Conservation (phyloP, 2,113 vertebrate species). For the Myotis brandtii region DNA sequence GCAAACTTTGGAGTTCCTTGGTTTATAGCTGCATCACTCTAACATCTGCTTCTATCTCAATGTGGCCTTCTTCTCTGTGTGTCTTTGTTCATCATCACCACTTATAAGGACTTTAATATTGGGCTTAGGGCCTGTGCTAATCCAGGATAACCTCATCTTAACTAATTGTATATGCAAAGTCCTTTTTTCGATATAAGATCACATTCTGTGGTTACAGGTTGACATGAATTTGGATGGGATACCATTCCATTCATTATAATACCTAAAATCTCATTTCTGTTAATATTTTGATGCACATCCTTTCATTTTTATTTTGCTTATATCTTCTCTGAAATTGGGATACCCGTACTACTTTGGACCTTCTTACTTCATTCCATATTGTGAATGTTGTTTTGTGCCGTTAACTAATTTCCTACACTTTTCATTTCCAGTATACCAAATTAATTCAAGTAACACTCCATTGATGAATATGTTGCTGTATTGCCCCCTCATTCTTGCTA, state of each 20-base stretch:
- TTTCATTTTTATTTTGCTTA: conserved; percentile 26
- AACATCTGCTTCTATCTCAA: neutral
- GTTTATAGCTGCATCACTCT: neutral
- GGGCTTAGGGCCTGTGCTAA: neutral
- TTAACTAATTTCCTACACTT: neutral
- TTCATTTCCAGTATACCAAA: neutral
- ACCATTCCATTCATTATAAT: neutral
- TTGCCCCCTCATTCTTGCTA: neutral
- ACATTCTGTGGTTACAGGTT: neutral
- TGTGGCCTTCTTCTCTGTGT: neutral
- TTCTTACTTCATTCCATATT: neutral
- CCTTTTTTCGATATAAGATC: neutral
- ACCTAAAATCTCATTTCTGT: neutral
- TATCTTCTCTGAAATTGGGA: neutral
- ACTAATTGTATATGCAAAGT: neutral
- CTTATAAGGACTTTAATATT: neutral
- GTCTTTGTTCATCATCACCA: neutral
- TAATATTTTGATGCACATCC: neutral
- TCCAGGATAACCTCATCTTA: neutral
- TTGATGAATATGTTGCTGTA: neutral
- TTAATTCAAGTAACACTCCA: neutral
- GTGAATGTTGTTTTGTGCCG: neutral
- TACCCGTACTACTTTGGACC: neutral
- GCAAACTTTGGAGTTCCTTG: neutral
- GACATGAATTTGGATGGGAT: neutral